Base-by-base conservation (phyloP, 2,113 vertebrate genomes). In the rat (Rattus norvegicus) region DNA sequence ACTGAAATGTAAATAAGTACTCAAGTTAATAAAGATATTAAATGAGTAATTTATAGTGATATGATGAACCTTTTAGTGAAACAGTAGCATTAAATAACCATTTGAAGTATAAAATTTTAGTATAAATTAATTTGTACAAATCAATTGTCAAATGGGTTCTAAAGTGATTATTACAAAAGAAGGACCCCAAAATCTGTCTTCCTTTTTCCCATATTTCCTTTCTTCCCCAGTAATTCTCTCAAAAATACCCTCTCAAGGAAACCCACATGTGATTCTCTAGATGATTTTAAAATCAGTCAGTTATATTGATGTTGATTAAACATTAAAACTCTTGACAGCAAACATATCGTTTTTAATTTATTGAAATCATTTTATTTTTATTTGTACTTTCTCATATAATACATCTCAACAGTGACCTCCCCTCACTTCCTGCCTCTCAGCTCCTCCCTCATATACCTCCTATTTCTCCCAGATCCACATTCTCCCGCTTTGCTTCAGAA, bases 131-230 rank as follows among this genome's bases (percentile, higher is more conserved):
- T 86, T 88, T 43, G 12, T 93, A 59, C 73, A 93, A 88, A 93
- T 92, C 16, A 92, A 59, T 95, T 96, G 19, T 9, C 90, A 92
- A 92, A 79, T 63, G 26, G 79, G 76, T 95, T 94, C 79, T 94
- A 96, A 90, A 91, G 16, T 81, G 30, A 88, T 3, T 92, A 33
- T 16, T 43, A 2, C 11, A 90, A 19, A 90, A 14, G 76, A 88
- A 91, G 63, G 20, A 93, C 86, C 13, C 61, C 33, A 47, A 85
- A 12, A 89, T 77, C 26, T 89, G 16, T 0, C 2, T 76, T 88
- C 10, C 39, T 81, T 3, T 36, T 67, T 89, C 49, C 6, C 3
- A n/a, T 87, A 28, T 83, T 92, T 87, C 4, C 24, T 61, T 73
- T 91, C 26, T 79, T 86, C 10, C 12, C 30, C 7, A 56, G 77